Conservation (phyloP, 2,888 invertebrate genomes). For the Orchesella flavescens region DNA sequence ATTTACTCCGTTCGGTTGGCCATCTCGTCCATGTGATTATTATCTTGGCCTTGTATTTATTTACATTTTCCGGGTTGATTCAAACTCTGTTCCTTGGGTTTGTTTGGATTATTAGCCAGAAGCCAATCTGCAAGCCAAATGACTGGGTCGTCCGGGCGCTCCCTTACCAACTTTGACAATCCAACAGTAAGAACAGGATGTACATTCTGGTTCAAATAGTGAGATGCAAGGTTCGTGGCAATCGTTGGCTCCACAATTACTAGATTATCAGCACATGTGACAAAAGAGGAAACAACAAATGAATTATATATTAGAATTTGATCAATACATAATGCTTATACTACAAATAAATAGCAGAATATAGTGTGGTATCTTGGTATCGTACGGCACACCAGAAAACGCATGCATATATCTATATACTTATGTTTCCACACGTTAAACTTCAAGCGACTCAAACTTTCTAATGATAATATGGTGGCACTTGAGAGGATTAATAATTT, state of each 20-base stretch:
- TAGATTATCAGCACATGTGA: slow-evolving; percentile 73
- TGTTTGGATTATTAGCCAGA: slow-evolving; percentile 83
- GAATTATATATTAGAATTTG: slow-evolving; percentile 15
- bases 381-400: too few species aligned
- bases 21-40: background rate
- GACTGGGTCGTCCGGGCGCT: slow-evolving; percentile 67
- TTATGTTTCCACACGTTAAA: background rate
- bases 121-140: slow-evolving; percentile 85
- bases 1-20: background rate
- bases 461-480: background rate
- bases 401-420: background rate
- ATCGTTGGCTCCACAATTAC: slow-evolving; percentile 85
- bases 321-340: background rate
- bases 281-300: background rate
- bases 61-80: slow-evolving; percentile 39
- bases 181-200: slow-evolving; percentile 78
- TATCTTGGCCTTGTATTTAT: slow-evolving; percentile 1
- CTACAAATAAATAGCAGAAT: background rate
- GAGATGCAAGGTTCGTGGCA: slow-evolving; percentile 79
- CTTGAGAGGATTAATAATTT: slow-evolving; percentile 8
- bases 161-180: slow-evolving; percentile 74
- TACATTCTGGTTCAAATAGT: slow-evolving; percentile 82
- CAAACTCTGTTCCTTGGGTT: slow-evolving; percentile 72
- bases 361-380: background rate
- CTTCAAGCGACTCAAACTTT: background rate